Evolutionary conservation across 2,888 invertebrate genomes (phyloP).

Genomic region (Hemithea aestivaria): DNA sequence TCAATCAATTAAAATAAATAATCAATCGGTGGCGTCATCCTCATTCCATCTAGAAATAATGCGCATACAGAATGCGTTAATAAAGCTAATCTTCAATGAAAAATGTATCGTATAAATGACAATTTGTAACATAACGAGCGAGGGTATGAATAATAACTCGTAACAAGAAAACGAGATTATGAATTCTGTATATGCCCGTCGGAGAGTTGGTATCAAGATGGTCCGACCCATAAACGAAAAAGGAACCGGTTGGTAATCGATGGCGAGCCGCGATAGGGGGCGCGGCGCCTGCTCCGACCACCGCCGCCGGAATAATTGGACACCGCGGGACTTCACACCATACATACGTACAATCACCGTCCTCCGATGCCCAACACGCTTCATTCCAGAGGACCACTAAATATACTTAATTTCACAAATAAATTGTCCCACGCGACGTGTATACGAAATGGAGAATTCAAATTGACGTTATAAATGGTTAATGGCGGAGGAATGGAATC

Average conservation of each 20-base stretch:
- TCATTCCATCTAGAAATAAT: slow-evolving; percentile 7
- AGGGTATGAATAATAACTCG: slow-evolving; percentile 28
- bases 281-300: slow-evolving; percentile 69
- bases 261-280: slow-evolving; percentile 74
- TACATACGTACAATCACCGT: slow-evolving; percentile 37
- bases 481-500: slow-evolving; percentile 54
- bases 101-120: slow-evolving; percentile 21
- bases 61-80: slow-evolving; percentile 12
- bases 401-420: slow-evolving; percentile 45
- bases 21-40: slow-evolving; percentile 34
- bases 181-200: slow-evolving; percentile 38
- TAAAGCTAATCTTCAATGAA: slow-evolving; percentile 11
- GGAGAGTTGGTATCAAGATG: slow-evolving; percentile 42
- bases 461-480: slow-evolving; percentile 58
- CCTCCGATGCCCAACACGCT: slow-evolving; percentile 27
- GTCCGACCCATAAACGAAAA: slow-evolving; percentile 66
- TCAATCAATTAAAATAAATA: slow-evolving; percentile 40
- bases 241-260: slow-evolving; percentile 72
- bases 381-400: slow-evolving; percentile 30
- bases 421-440: slow-evolving; percentile 48
- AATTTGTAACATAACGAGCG: slow-evolving; percentile 27
- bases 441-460: slow-evolving; percentile 46
- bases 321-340: slow-evolving; percentile 77
- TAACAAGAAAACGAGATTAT: slow-evolving; percentile 34
- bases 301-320: slow-evolving; percentile 74